Evolutionary conservation across 2,113 vertebrate genomes (phyloP).

Genomic region (Hylia prasina): DNA sequence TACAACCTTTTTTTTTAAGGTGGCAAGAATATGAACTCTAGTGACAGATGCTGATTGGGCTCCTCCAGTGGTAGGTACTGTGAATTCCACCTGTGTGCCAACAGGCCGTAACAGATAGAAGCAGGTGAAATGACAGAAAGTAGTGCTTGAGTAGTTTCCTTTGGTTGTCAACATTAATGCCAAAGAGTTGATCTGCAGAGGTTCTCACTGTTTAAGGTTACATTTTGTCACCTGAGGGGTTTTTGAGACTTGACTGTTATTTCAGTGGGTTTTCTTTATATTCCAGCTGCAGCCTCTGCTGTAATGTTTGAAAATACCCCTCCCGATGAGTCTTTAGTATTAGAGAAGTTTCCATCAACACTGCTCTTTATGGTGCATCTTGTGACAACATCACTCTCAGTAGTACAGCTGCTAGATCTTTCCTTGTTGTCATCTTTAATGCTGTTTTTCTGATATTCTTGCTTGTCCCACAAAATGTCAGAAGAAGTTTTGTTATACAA

Average conservation of each 20-base stretch:
- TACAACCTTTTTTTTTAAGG: background rate
- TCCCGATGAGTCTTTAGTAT: background rate
- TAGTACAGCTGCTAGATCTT: background rate
- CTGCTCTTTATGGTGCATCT: background rate
- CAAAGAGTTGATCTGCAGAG: background rate
- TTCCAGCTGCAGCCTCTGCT: background rate
- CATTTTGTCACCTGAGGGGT: background rate
- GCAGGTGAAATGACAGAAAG: background rate
- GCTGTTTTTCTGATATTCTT: background rate
- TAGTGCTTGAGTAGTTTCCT: background rate
- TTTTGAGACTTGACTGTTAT: background rate
- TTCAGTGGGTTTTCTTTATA: background rate
- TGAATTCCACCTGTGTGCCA: background rate
- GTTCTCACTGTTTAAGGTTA: background rate
- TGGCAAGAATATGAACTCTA: background rate
- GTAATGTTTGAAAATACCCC: background rate
- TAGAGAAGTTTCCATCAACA: background rate
- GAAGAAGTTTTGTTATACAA: background rate
- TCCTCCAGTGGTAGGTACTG: background rate
- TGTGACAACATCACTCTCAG: fast-evolving
- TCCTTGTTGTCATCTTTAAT: background rate
- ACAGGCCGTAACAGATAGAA: background rate
- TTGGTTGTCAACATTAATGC: background rate
- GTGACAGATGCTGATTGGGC: background rate
- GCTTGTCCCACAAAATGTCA: background rate